Conservation (phyloP, 2,113 vertebrate genomes). For the Myiopsitta monachus region DNA sequence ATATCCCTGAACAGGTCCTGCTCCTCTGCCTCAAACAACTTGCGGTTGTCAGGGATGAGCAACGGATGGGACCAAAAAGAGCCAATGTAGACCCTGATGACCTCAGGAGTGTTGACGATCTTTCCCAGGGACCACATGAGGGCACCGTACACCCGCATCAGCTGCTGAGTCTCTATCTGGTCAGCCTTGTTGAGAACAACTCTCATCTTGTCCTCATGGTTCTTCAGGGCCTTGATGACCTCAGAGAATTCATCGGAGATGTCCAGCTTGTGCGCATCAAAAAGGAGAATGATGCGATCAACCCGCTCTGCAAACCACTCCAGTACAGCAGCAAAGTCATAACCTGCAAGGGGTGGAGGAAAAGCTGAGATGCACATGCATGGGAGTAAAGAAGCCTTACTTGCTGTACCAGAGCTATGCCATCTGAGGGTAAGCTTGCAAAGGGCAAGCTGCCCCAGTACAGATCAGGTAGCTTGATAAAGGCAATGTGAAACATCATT, state of each 20-base stretch:
- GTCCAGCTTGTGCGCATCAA: constrained; percentile 96
- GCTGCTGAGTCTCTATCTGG: constrained; percentile 97
- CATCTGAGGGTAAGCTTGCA: neutral
- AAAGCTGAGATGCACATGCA: neutral
- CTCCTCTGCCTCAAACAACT: constrained; percentile 95
- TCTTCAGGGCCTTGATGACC: constrained; percentile 97
- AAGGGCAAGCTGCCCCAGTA: neutral
- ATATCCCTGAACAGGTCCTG: constrained; percentile 97
- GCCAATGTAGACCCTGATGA: constrained; percentile 97
- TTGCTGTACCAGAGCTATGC: neutral
- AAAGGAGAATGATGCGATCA: constrained; percentile 95
- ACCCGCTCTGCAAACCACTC: constrained; percentile 98
- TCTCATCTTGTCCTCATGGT: constrained; percentile 98
- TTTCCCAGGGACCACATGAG: constrained; percentile 99
- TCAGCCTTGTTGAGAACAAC: constrained; percentile 98
- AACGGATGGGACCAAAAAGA: constrained; percentile 98
- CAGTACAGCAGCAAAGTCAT: constrained; percentile 93
- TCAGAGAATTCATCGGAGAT: constrained; percentile 98
- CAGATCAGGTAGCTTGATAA: neutral
- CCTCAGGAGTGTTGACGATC: constrained; percentile 97
- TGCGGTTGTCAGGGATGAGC: constrained; percentile 94
- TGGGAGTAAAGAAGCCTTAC: neutral
- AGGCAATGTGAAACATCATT: neutral
- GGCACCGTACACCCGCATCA: constrained; percentile 96
- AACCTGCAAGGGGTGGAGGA: constrained; percentile 74